Base-by-base conservation (phyloP, 2,113 vertebrate genomes). In the Erinaceus europaeus region DNA sequence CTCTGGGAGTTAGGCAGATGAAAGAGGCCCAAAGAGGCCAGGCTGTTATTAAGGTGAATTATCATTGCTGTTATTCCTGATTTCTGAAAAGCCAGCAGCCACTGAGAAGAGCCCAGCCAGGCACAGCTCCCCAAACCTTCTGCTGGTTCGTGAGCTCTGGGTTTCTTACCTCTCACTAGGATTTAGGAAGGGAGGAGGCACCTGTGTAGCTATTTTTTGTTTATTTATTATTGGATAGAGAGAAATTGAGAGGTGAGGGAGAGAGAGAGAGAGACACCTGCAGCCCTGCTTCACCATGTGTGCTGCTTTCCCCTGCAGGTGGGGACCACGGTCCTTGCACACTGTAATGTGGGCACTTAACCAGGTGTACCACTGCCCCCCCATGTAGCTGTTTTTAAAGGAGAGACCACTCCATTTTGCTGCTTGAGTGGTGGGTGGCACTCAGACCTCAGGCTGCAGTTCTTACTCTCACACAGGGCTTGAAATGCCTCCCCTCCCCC, bases 41-140 rank as follows among this genome's bases (percentile, higher is more conserved):
- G 78, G 75, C 88, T 95, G 78, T 95, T 94, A 96, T 96, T 96
- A 95, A 91, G 67, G 81, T 91, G 91, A 95, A 93, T 94, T 95
- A 95, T 65, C 91, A 55, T 53, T 90, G 92, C 84, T 94, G 44
- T 87, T 91, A 89, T 87, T 95, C 90, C 95, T 82, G 89, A 94
- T 95, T 94, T 95, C 85, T 89, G 64, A 93, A 91, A 94, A 76
- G 71, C 50, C 53, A 90, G 61, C 75, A 92, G 65, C 77, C 71
- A 17, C 90, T 72, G 75, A 89, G 75, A 89, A 90, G 75, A 72
- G 71, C 77, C 27, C 29, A 62, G 14, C 61, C 61, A 75, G 84
- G 40, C 61, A 29, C 12, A 57, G 77, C 44, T 74, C 42, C 36
- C 59, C 88, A 57, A 73, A 32, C 21, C 15, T 84, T 18, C 4